Percentiles rank a stretch among this genome's conserved stretches.
phyloP scores from a whole-genome alignment of 2,797 vertebrate genomes.

The Podarcis siculus region DNA sequence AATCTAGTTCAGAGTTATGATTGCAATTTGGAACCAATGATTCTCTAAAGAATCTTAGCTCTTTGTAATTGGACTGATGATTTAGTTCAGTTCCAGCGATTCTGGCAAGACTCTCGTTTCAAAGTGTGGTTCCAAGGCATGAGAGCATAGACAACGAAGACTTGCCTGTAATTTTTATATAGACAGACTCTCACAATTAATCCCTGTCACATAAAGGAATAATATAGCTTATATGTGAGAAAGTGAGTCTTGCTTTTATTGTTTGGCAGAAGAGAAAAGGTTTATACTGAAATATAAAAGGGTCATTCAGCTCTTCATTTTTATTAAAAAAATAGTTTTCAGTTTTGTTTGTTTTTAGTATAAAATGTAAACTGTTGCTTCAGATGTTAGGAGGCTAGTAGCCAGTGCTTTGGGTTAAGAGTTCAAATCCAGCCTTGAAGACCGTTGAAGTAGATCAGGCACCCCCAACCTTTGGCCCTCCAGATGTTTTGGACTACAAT shows the following conservation, averaged over 20 bases:
- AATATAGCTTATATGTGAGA: slow-evolving; percentile 57
- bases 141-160: slow-evolving; percentile 69
- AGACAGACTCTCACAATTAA: slow-evolving; percentile 67
- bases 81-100: slow-evolving; percentile 67
- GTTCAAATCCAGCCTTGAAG: not conserved
- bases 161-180: slow-evolving; percentile 66
- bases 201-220: slow-evolving; percentile 64
- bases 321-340: no score
- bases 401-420: not conserved
- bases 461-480: no score
- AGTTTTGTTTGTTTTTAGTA: no score
- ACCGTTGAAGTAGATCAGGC: not conserved
- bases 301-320: not conserved
- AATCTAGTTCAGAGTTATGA: slow-evolving; percentile 49
- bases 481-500: no score
- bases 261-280: slow-evolving; percentile 52
- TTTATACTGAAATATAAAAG: slow-evolving; percentile 70
- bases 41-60: slow-evolving; percentile 60
- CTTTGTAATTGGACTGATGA: slow-evolving; percentile 59
- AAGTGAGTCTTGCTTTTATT: slow-evolving; percentile 56
- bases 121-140: slow-evolving; percentile 57
- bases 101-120: slow-evolving; percentile 57
- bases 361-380: not conserved
- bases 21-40: slow-evolving; percentile 66
- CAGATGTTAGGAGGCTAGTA: not conserved